Evolutionary conservation across 2,888 invertebrate species (phyloP), one percentile per base, ranked within the genome.

Genomic region (Terebella lapidaria): DNA sequence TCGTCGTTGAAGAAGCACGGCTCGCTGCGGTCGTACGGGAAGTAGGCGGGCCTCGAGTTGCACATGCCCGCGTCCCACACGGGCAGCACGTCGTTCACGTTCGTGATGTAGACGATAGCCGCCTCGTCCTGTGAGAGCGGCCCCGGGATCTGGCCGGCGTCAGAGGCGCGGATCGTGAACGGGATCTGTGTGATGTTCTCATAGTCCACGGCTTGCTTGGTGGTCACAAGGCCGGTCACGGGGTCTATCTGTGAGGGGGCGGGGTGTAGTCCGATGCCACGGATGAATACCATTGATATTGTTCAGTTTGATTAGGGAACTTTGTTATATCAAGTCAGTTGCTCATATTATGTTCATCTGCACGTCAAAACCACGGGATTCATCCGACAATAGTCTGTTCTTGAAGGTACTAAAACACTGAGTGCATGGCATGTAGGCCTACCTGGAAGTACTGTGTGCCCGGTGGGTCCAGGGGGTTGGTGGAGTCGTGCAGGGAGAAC

Each of bases 1-100:
- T 60, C 60, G 4, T 35, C 25, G 52, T 60, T 60, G 52, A 51
- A 60, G 52, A 60, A 60, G 51, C 56, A 60, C 18, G 26, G 51
- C 18, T 1, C 30, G 51, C 3, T n/a, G 15, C 22, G 1, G 18
- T n/a, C 47, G 45, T 59, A 59, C 15, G 46, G 59, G 22, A 56
- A 54, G 28, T 59, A 29, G 24, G 1, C 5, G 53, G 26, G 15
- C 10, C 53, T 25, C 42, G n/a, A 35, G n/a, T 10, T n/a, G 42
- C n/a, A 10, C 5, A 5, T 49, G 18, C 5, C 22, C 10, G n/a
- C 10, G n/a, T n/a, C 18, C 49, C 49, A 49, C 18, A n/a, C 27
- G 3, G 59, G 59, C 18, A 30, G 59, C 3, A 24, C 25, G 46
- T 59, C 59, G 30, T 59, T 59, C 10, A 59, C 55, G 28, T 59